Percentiles rank a stretch among this genome's conserved stretches.
Evolutionary conservation across 2,113 vertebrate species (phyloP).

Genomic region (Xenopus laevis): DNA sequence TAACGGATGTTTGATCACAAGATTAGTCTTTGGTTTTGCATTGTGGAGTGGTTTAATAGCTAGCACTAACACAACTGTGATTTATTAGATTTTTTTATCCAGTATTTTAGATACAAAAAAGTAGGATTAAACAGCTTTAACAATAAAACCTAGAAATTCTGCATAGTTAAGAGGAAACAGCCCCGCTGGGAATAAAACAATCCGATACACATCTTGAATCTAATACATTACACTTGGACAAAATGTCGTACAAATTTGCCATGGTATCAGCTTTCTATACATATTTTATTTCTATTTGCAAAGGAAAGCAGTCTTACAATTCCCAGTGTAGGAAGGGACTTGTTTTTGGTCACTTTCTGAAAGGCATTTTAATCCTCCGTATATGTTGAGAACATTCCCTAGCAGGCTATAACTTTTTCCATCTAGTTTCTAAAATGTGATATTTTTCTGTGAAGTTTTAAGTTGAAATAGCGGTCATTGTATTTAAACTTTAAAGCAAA

Average conservation of each 20-base stretch:
- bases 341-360: not conserved
- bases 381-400: not conserved
- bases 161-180: not conserved
- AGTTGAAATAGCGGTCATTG: not conserved
- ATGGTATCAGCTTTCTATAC: not conserved
- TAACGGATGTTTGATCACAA: too few species aligned
- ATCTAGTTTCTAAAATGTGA: not conserved
- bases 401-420: not conserved
- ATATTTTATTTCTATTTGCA: slow-evolving; percentile 4
- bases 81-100: not conserved
- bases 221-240: slow-evolving; percentile 3
- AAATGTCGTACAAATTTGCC: not conserved
- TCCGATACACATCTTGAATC: not conserved
- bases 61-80: not conserved
- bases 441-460: not conserved
- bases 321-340: not conserved
- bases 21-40: not conserved
- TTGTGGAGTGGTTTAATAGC: not conserved
- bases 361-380: not conserved
- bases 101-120: not conserved
- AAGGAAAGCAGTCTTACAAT: not conserved
- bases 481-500: not conserved
- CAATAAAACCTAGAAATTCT: slow-evolving; percentile 1
- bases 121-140: not conserved
- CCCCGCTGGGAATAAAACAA: not conserved